Conservation (phyloP, 53 echinoderm and acorn worm genomes). For the Mesocentrotus franciscanus region DNA sequence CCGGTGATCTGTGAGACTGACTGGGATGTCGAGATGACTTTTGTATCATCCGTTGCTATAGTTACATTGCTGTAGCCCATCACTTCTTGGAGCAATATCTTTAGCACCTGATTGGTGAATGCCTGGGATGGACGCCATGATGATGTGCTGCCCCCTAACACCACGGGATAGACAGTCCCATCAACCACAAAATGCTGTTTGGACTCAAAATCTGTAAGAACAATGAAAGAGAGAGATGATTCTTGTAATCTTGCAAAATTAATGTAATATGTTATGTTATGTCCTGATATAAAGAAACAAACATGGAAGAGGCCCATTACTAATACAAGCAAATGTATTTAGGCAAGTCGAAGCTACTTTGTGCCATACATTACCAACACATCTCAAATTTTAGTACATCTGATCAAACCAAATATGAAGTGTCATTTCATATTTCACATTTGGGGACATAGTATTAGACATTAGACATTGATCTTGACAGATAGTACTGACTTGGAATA, state of each 20-base stretch:
- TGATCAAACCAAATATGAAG: too few relatives aligned
- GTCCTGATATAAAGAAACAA: background rate
- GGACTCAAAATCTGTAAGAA: constrained; percentile 52
- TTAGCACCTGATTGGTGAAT: constrained; percentile 55
- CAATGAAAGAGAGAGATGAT: background rate
- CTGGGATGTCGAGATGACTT: constrained; percentile 53
- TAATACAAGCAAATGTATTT: background rate
- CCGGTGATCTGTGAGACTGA: constrained; percentile 53
- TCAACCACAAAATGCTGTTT: constrained; percentile 64
- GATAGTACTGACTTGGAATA: background rate
- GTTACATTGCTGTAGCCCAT: constrained; percentile 58
- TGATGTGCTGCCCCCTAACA: constrained; percentile 56
- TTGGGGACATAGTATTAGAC: too few relatives aligned
- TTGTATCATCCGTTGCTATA: constrained; percentile 50
- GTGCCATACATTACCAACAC: too few relatives aligned
- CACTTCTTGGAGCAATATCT: constrained; percentile 55
- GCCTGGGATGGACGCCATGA: constrained; percentile 68
- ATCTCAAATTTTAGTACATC: too few relatives aligned
- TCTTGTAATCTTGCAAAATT: background rate
- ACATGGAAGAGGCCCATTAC: background rate
- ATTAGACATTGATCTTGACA: constrained; percentile 16
- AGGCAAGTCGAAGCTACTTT: too few relatives aligned
- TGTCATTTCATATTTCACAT: too few relatives aligned
- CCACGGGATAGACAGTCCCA: constrained; percentile 39
- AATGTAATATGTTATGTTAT: background rate